Evolutionary conservation across 2,888 invertebrate genomes (phyloP).

Genomic region (Hirtodrosophila cameraria): DNA sequence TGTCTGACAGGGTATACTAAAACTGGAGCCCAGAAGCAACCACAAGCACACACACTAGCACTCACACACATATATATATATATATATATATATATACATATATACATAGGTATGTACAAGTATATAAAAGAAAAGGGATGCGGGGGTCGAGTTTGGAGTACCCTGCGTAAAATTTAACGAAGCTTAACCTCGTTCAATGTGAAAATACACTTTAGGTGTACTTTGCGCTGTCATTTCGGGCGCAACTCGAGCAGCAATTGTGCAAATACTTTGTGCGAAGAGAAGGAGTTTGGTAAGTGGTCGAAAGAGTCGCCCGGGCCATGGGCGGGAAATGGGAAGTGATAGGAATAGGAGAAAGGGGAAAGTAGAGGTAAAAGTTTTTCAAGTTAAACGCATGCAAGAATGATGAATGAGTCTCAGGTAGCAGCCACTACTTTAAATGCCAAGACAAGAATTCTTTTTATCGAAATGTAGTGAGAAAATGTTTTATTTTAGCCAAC

Average conservation of each 20-base stretch:
- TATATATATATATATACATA: too few species aligned
- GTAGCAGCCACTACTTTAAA: conserved; percentile 4
- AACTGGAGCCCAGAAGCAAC: conserved; percentile 37
- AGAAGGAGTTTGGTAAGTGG: conserved; percentile 39
- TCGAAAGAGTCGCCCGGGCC: neutral
- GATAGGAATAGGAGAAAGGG: neutral
- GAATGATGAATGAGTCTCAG: conserved; percentile 77
- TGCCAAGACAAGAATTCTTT: conserved; percentile 15
- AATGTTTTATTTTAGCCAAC: conserved; percentile 56
- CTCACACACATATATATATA: too few species aligned
- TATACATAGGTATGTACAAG: conserved; percentile 1
- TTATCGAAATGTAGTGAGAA: conserved; percentile 36
- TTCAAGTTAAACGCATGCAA: conserved; percentile 63
- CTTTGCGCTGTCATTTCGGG: conserved; percentile 79
- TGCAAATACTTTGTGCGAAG: conserved; percentile 74
- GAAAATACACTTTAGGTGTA: conserved; percentile 77
- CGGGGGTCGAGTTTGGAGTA: neutral
- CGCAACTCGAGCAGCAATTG: conserved; percentile 76
- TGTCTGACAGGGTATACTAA: conserved; percentile 2
- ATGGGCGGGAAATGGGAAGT: neutral
- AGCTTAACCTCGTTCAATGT: conserved; percentile 80
- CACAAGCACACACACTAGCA: conserved; percentile 1
- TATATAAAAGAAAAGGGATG: neutral
- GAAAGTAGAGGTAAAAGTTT: conserved; percentile 51
- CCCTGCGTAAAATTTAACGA: conserved; percentile 74